Conservation (phyloP, 2,113 vertebrate genomes). For the Nothobranchius kuhntae region DNA sequence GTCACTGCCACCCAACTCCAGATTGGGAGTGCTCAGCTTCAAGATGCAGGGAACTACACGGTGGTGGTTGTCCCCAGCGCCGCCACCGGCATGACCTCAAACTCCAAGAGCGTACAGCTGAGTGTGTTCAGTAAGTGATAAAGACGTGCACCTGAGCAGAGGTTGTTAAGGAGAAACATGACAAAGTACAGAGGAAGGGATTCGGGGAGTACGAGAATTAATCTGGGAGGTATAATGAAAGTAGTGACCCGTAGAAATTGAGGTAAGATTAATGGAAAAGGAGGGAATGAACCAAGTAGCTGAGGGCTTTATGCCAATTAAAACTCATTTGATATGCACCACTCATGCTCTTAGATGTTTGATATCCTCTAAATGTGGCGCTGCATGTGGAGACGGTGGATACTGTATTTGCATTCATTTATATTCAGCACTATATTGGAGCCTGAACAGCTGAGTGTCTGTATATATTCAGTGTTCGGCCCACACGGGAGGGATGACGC, state of each 20-base stretch:
- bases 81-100: constrained; percentile 47
- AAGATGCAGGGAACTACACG: constrained; percentile 71
- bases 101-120: constrained; percentile 60
- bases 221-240: constrained; percentile 70
- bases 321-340: constrained; percentile 53
- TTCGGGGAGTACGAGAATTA: constrained; percentile 53
- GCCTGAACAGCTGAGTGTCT: constrained; percentile 37
- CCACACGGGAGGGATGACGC: constrained; percentile 36
- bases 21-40: constrained; percentile 57
- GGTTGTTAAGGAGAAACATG: constrained; percentile 41
- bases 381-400: constrained; percentile 46
- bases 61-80: constrained; percentile 59
- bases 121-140: constrained; percentile 76
- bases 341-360: constrained; percentile 54
- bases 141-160: background rate
- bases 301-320: constrained; percentile 62
- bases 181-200: constrained; percentile 32
- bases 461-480: constrained; percentile 46
- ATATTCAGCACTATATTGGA: constrained; percentile 35
- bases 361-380: constrained; percentile 42
- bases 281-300: constrained; percentile 39
- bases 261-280: constrained; percentile 60
- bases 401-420: constrained; percentile 50
- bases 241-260: constrained; percentile 64
- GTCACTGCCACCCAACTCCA: constrained; percentile 70